Base-by-base conservation (phyloP, 2,113 vertebrate species). In the Caranx melampygus region DNA sequence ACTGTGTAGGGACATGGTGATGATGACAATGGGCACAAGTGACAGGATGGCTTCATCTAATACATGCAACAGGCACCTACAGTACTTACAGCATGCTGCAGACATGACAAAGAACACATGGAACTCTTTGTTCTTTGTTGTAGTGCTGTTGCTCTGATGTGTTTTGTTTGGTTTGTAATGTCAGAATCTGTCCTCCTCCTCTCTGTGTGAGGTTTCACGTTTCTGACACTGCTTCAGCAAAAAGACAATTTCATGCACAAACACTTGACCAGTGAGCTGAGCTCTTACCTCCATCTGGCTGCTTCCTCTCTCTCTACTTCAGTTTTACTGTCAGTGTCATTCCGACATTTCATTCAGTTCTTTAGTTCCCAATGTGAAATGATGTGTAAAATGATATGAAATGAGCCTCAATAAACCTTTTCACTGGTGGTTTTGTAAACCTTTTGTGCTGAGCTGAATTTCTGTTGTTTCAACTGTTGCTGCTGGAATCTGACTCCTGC, bases 371-470 rank as follows among this genome's bases (percentile, higher is more conserved):
- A 40, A 35, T 49, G 82, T 82, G 58, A 84, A 12, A 58, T 26
- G 44, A 44, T 60, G 0, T 70, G 91, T 89, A 82, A 89, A 87
- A 26, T 6, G 84, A 90, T 89, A 74, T 26, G 26, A 20, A 3
- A 3, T 74, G 66, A 37, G 58, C 70, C 61, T 13, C 3, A 52
- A 44, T 34, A 18, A 20, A 47, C 14, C 64, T 81, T 79, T 80
- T 82, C 58, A 70, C 10, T 49, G 26, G 35, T 7, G 33, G 8
- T 47, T 16, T 16, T 31, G 34, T 33, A 82, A 88, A 91, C 86
- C 83, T 59, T 79, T 92, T 83, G n/a, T 26, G 21, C 61, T 59
- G 69, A 72, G 69, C 45, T 55, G 49, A 76, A 61, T 62, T 51
- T 51, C 35, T 40, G 20, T 64, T 65, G 73, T 71, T 75, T 72